Conservation (phyloP, 2,113 vertebrate genomes). For the Aldabrachelys gigantea region DNA sequence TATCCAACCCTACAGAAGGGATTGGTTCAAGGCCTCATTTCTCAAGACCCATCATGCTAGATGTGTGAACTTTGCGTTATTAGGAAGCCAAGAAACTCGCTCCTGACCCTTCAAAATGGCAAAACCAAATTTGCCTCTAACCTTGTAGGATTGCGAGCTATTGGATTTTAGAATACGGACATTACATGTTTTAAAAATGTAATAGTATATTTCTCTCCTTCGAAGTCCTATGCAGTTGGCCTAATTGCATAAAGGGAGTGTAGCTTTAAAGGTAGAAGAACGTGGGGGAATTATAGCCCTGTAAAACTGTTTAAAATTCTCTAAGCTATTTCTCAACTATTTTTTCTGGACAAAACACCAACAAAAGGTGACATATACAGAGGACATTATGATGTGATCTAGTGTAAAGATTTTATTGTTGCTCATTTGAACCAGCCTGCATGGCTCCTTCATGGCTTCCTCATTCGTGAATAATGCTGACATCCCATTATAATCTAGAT, state of each 20-base stretch:
- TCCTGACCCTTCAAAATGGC: neutral
- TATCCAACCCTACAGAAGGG: neutral
- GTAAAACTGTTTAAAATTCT: neutral
- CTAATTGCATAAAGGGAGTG: neutral
- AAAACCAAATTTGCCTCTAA: neutral
- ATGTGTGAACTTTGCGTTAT: neutral
- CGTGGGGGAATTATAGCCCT: neutral
- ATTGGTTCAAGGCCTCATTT: neutral
- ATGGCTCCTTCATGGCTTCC: neutral
- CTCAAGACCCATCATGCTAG: neutral
- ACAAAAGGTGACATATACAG: neutral
- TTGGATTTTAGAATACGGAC: neutral
- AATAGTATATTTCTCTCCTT: neutral
- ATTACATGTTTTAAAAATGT: neutral
- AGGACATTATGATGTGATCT: neutral
- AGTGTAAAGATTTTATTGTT: neutral
- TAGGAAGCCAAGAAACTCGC: neutral
- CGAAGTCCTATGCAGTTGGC: neutral
- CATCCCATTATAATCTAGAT: neutral
- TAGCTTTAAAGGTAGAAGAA: neutral
- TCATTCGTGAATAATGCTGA: neutral
- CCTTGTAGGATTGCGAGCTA: neutral
- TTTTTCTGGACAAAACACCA: neutral
- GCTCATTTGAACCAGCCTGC: neutral
- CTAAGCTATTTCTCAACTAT: neutral